Percentiles rank a stretch among this genome's conserved stretches.
Evolutionary conservation across 2,888 invertebrate genomes (phyloP).

Genomic region (Sturmia bella): DNA sequence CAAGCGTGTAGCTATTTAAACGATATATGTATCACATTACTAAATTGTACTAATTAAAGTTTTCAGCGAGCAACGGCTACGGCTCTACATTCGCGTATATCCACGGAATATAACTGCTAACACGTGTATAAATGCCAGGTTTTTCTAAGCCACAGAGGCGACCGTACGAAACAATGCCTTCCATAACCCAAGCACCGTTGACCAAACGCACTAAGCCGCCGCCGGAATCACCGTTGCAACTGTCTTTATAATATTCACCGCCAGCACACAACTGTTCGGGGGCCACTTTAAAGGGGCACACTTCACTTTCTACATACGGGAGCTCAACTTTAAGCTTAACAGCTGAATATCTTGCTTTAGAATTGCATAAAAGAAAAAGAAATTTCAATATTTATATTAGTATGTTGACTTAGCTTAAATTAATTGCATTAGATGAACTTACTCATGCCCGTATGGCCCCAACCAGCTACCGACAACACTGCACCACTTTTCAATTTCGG

Average conservation of each 20-base stretch:
- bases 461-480: conserved; percentile 83
- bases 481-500: conserved; percentile 44
- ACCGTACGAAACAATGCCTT: conserved; percentile 86
- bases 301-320: conserved; percentile 65
- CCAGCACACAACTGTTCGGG: conserved; percentile 86
- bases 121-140: conserved; percentile 70
- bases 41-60: conserved; percentile 17
- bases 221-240: conserved; percentile 88
- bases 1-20: background rate
- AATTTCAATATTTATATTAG: background rate
- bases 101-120: conserved; percentile 69
- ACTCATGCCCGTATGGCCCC: conserved; percentile 83
- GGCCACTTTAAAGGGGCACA: conserved; percentile 64
- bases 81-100: conserved; percentile 65
- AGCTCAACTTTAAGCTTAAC: conserved; percentile 67
- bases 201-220: conserved; percentile 85
- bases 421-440: conserved; percentile 7
- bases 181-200: conserved; percentile 82
- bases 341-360: conserved; percentile 47
- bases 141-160: conserved; percentile 83
- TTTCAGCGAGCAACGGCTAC: conserved; percentile 15
- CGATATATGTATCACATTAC: conserved; percentile 58
- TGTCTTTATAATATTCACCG: conserved; percentile 85
- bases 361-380: background rate
- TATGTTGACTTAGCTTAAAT: background rate